Conservation (phyloP, 2,113 vertebrate species). For the Thunnus thynnus region DNA sequence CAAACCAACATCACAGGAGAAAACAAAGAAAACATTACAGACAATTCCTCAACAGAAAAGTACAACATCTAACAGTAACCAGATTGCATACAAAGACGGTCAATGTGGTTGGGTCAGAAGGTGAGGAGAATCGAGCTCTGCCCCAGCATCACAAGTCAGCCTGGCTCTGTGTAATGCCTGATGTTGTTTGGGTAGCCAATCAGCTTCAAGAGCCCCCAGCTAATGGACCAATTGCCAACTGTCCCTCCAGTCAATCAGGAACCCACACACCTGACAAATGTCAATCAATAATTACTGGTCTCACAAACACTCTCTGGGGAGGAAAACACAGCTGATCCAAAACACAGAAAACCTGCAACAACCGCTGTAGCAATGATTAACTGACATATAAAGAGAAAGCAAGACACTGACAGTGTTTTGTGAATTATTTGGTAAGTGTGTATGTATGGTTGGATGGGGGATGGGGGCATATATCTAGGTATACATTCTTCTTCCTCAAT, state of each 20-base stretch:
- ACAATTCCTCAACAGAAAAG: not conserved
- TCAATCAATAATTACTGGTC: slow-evolving; percentile 41
- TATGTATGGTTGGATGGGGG: not conserved
- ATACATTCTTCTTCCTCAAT: not conserved
- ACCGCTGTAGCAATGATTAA: not conserved
- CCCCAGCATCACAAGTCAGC: slow-evolving; percentile 14
- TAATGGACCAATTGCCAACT: slow-evolving; percentile 34
- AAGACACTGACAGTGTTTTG: not conserved
- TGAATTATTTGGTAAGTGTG: not conserved
- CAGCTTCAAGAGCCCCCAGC: slow-evolving; percentile 32
- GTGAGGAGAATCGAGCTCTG: not conserved
- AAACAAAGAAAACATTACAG: slow-evolving; percentile 16
- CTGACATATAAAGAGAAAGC: not conserved
- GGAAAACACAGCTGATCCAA: not conserved
- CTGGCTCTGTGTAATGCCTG: not conserved
- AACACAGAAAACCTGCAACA: not conserved
- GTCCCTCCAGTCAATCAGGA: slow-evolving; percentile 32
- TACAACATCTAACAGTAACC: slow-evolving; percentile 25
- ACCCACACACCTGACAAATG: slow-evolving; percentile 17
- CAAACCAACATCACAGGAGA: not conserved
- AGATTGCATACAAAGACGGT: slow-evolving; percentile 22
- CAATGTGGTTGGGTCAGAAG: slow-evolving; percentile 6
- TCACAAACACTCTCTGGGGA: not conserved
- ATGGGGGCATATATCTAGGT: not conserved
- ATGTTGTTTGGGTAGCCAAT: slow-evolving; percentile 35